Conservation (phyloP, 2,888 invertebrate species). For the Epistrophe grossulariae region DNA sequence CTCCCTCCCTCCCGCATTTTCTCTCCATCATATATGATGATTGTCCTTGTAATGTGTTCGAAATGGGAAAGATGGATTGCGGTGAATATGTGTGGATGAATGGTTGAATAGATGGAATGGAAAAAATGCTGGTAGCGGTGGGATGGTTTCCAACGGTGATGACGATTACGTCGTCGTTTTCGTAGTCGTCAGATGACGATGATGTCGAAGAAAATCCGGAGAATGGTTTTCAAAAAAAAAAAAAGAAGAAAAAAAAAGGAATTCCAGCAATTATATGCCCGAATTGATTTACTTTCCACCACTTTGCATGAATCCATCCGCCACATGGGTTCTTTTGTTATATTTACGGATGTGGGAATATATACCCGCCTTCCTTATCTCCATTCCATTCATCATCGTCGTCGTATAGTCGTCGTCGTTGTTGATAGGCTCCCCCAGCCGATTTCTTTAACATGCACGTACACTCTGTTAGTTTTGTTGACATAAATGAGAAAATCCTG, state of each 20-base stretch:
- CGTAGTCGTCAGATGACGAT: constrained; percentile 53
- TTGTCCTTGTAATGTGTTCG: constrained; percentile 58
- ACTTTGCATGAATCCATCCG: constrained; percentile 70
- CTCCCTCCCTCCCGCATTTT: not conserved
- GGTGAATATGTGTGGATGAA: constrained; percentile 75
- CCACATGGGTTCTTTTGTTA: constrained; percentile 46
- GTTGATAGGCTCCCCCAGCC: constrained; percentile 41
- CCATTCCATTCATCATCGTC: not conserved
- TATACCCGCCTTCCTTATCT: not conserved
- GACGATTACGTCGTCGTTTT: constrained; percentile 33
- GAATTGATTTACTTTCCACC: constrained; percentile 75
- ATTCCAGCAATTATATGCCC: constrained; percentile 75
- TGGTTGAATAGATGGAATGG: constrained; percentile 69
- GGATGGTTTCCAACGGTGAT: constrained; percentile 44
- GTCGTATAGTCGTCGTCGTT: not conserved
- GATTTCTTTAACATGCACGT: constrained; percentile 57
- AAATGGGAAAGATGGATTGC: constrained; percentile 72
- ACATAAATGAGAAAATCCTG: constrained; percentile 62
- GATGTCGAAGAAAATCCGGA: constrained; percentile 68
- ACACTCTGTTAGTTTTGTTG: constrained; percentile 73
- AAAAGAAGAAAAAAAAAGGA: constrained; percentile 10
- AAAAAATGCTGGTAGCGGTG: constrained; percentile 62
- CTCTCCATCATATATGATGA: constrained; percentile 4
- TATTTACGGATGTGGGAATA: constrained; percentile 12
- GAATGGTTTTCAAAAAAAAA: constrained; percentile 48